Conservation (phyloP, 2,888 invertebrate genomes). For the Diploptera punctata region DNA sequence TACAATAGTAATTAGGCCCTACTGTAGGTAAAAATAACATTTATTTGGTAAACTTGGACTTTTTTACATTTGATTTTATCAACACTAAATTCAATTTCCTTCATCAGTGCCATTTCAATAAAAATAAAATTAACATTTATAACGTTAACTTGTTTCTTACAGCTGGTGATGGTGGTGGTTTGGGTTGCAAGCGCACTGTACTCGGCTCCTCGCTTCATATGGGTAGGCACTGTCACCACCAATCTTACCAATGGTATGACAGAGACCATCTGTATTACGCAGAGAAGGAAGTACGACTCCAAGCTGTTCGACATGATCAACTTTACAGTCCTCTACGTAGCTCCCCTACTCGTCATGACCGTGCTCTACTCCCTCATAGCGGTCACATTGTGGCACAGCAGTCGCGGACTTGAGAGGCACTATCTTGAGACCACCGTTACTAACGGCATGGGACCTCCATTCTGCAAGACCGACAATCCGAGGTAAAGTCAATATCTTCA, state of each 20-base stretch:
- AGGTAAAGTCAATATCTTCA: too few relatives aligned
- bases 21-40: too few relatives aligned
- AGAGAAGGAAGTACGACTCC: slow-evolving; percentile 78
- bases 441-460: not conserved
- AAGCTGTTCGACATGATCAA: slow-evolving; percentile 81
- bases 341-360: slow-evolving; percentile 79
- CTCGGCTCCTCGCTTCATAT: slow-evolving; percentile 83
- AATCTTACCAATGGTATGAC: slow-evolving; percentile 62
- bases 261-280: slow-evolving; percentile 76
- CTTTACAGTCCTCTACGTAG: slow-evolving; percentile 80
- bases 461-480: too few relatives aligned
- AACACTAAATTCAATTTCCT: not conserved
- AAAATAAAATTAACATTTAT: too few relatives aligned
- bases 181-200: slow-evolving; percentile 85
- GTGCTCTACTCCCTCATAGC: slow-evolving; percentile 85
- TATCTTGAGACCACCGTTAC: slow-evolving; percentile 19
- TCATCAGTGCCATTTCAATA: not conserved
- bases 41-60: too few relatives aligned
- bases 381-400: slow-evolving; percentile 73
- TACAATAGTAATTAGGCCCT: too few relatives aligned
- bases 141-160: not conserved
- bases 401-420: slow-evolving; percentile 40
- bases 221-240: slow-evolving; percentile 77
- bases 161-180: slow-evolving; percentile 81
- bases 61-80: too few relatives aligned